Evolutionary conservation across 1,140 invertebrate species (phyloP).

Genomic region (Pseudomyrmex concolor): DNA sequence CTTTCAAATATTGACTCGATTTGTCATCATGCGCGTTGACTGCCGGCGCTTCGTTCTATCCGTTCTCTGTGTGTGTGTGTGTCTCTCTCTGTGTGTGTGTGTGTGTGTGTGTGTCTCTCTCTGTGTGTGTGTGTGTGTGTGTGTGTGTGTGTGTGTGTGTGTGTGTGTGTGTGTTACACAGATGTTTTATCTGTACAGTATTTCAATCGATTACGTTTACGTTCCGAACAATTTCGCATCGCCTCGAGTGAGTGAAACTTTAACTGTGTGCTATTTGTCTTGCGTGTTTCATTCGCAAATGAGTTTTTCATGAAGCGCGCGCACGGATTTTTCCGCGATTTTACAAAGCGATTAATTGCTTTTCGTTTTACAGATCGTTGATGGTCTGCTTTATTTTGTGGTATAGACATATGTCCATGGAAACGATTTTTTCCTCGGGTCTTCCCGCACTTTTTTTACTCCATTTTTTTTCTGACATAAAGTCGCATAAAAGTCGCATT

Average conservation of each 20-base stretch:
- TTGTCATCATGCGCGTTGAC: constrained; percentile 38
- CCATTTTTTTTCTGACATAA: neutral
- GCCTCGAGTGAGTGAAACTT: neutral
- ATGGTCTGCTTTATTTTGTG: neutral
- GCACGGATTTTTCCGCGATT: neutral
- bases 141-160: constrained; percentile 24
- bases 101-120: neutral
- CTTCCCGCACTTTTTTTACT: neutral
- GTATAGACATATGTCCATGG: neutral
- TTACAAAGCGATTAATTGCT: neutral
- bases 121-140: constrained; percentile 4
- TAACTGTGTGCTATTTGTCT: neutral
- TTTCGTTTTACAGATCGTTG: neutral
- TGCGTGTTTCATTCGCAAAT: neutral
- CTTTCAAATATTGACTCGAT: constrained; percentile 49
- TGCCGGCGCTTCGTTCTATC: constrained; percentile 13
- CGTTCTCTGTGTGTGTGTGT: neutral
- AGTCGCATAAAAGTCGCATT: neutral
- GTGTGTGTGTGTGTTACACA: constrained; percentile 28
- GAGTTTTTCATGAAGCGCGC: neutral
- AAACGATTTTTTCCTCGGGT: too few relatives aligned
- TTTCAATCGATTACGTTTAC: constrained; percentile 42
- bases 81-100: constrained; percentile 28
- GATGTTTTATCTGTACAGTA: constrained; percentile 50
- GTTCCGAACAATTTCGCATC: constrained; percentile 21